phyloP scores from a whole-genome alignment of 2,797 vertebrate genomes.

The Phoxinus dragarum region DNA sequence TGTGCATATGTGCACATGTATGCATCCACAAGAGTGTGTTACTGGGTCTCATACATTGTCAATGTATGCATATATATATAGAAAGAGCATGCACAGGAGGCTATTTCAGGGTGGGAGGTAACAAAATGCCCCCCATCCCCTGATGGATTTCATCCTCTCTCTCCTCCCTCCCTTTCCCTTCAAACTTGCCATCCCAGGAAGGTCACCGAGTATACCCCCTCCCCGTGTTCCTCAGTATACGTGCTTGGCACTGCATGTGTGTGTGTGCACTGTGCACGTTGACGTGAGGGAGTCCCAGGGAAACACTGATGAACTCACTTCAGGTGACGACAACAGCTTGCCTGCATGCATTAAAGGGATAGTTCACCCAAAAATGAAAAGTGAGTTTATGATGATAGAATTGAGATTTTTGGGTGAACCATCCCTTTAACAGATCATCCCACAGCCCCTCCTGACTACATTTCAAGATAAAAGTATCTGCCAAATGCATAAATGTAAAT shows the following conservation, averaged over 20 bases:
- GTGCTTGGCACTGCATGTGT: not conserved
- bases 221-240: not conserved
- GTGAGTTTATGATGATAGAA: too few relatives aligned
- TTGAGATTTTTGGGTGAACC: not conserved
- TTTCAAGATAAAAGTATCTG: not conserved
- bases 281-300: slow-evolving; percentile 51
- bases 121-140: slow-evolving; percentile 38
- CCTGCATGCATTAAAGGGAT: not conserved
- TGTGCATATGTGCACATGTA: not conserved
- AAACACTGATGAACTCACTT: slow-evolving; percentile 45
- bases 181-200: slow-evolving; percentile 28
- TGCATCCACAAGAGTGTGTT: slow-evolving; percentile 39
- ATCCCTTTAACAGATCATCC: not conserved
- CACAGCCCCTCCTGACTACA: not conserved
- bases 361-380: not conserved
- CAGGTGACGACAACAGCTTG: slow-evolving; percentile 46
- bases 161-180: slow-evolving; percentile 2
- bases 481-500: not conserved
- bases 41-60: slow-evolving; percentile 14
- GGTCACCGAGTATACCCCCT: slow-evolving; percentile 4
- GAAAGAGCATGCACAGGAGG: slow-evolving; percentile 20
- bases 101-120: slow-evolving; percentile 50
- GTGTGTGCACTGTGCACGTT: not conserved
- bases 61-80: slow-evolving; percentile 25
- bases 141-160: slow-evolving; percentile 2